Base-by-base conservation (phyloP, 2,113 vertebrate genomes). In the Oryzias melastigma region DNA sequence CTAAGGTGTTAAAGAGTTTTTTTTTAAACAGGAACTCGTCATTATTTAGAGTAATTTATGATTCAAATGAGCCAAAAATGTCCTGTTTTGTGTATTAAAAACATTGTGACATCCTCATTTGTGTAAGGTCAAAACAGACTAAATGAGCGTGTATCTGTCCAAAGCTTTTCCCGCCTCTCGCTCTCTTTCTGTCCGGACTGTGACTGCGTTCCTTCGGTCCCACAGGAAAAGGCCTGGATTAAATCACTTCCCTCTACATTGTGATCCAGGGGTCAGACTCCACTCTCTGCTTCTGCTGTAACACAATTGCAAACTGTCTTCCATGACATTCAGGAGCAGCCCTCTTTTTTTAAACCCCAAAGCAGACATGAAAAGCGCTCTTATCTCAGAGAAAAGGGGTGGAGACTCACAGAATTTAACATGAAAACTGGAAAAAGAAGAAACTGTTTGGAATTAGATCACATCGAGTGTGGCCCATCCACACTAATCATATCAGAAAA, bases 161-260 rank as follows among this genome's bases (percentile, higher is more conserved):
- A 46, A 44, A 17, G 7, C 0, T 13, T 20, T 10, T 14, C 5
- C 2, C 1, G 10, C 3, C 7, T 19, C n/a, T 43, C 63, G 59
- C 22, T 20, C 22, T 50, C 60, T 62, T 71, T 70, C 66, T 60
- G 66, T 69, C 72, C 55, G 59, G 62, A 65, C 18, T 1, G 54
- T 64, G 52, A 25, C 71, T 55, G 79, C 59, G 74, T 78, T 80
- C 65, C 75, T 73, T 46, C 46, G 52, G 62, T 79, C 84, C 77
- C 82, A 80, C 73, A 86, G 84, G 85, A 86, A 89, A 73, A 64
- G 54, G 64, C 52, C 55, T 7, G 27, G 72, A 83, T 85, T 64
- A 67, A 71, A 75, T 83, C 84, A 87, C 71, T 86, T 85, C 87
- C 87, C 81, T 70, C 65, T 69, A 58, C 73, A 84, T 79, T 86